Evolutionary conservation across 2,797 vertebrate genomes (phyloP).

Genomic region (Premnoplex brunnescens): DNA sequence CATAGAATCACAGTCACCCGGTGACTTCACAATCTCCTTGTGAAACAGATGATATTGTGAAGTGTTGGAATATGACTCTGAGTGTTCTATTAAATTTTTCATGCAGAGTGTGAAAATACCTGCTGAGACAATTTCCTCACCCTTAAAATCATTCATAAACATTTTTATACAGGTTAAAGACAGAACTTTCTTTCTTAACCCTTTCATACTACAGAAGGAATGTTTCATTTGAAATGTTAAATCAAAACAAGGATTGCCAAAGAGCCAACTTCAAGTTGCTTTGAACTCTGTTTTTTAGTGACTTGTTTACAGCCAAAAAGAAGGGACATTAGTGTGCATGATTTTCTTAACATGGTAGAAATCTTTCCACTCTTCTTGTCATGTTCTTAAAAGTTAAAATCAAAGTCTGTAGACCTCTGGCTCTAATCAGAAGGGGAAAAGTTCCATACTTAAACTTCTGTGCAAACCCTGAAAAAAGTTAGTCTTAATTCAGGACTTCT

Average conservation of each 20-base stretch:
- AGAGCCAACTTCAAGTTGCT: not conserved
- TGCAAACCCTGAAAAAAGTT: not conserved
- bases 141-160: not conserved
- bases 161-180: not conserved
- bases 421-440: not conserved
- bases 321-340: accelerated
- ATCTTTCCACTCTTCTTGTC: not conserved
- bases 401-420: not conserved
- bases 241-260: not conserved
- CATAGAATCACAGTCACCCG: not conserved
- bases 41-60: not conserved
- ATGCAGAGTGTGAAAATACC: not conserved
- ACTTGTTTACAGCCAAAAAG: not conserved
- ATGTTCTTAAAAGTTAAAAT: not conserved
- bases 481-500: not conserved
- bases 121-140: not conserved
- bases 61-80: not conserved
- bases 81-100: not conserved
- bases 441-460: not conserved
- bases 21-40: not conserved
- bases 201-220: not conserved
- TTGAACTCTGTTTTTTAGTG: not conserved
- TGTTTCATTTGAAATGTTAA: not conserved
- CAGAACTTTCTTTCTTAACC: not conserved
- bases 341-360: not conserved